Evolutionary conservation across 2,797 vertebrate genomes (phyloP), one percentile per base, ranked within the genome.

Genomic region (Eospalax fontanierii): DNA sequence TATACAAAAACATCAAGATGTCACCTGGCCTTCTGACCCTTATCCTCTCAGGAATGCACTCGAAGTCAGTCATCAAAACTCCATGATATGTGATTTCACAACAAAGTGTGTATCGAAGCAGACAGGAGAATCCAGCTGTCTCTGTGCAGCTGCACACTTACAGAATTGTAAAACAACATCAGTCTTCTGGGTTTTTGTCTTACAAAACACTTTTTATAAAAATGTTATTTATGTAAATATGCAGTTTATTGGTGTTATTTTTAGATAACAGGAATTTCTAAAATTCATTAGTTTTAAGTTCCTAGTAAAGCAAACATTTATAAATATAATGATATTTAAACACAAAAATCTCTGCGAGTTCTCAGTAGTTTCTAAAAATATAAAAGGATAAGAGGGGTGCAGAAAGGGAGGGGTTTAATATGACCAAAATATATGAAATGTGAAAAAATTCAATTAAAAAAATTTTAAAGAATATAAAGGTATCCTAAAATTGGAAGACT

Each of bases 161-260:
- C 19, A 84, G 84, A 94, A 89, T 21, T 3, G 8, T 81, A 74
- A 73, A 92, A 63, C 40, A 63, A 10, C 38, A 79, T 59, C 0
- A 81, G 38, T 85, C 38, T n/a, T 84, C 16, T 7, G 59, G 59
- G 8, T 59, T 59, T 59, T 16, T n/a, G n/a, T n/a, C n/a, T n/a
- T n/a, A n/a, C n/a, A n/a, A n/a, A n/a, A n/a, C n/a, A n/a, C n/a
- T 4, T 88, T 90, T 82, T 65, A 87, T 28, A 68, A 96, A 85
- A 81, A 90, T 66, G 30, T 26, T 50, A 35, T 54, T 59, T 82
- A 57, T 35, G 6, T 82, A 91, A 87, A 66, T 24, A 89, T 65
- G 22, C 12, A 91, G 26, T 80, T 96, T 71, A 28, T 79, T 82
- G 61, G 7, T 65, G 6, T 70, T 63, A 38, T 59, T 83, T 93